Percentiles rank a stretch among this genome's conserved stretches.
These are phyloP conservation scores for Sebastes minor DNA, from an alignment of 2,797 vertebrate genomes.

Conservation along the genomic window DNA sequence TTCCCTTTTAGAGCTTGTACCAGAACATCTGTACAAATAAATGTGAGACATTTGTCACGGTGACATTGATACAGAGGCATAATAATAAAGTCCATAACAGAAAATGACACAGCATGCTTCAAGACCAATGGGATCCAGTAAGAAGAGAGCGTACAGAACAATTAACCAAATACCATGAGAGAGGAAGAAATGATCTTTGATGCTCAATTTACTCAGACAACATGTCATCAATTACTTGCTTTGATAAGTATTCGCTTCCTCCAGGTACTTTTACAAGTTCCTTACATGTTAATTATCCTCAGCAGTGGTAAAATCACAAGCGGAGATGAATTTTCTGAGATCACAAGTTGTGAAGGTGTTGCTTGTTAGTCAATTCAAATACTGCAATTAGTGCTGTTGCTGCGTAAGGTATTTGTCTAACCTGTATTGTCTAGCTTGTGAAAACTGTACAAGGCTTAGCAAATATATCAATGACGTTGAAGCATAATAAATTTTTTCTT, in stretches of 20 bases:
- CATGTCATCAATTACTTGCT: neutral
- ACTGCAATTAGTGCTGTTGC: slow-evolving; percentile 8
- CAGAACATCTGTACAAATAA: slow-evolving; percentile 28
- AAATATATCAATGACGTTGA: neutral
- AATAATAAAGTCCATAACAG: slow-evolving; percentile 22
- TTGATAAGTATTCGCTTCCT: neutral
- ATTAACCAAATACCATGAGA: neutral
- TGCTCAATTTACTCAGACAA: neutral
- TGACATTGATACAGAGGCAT: slow-evolving; percentile 34
- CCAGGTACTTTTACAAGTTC: neutral
- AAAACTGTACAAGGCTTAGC: too few relatives aligned
- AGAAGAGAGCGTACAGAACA: neutral
- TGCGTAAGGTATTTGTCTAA: neutral
- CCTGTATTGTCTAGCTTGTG: neutral
- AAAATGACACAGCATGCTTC: slow-evolving; percentile 1
- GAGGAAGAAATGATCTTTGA: neutral
- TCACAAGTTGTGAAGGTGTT: slow-evolving; percentile 17
- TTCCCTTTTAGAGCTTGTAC: neutral
- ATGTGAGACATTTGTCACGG: slow-evolving; percentile 34
- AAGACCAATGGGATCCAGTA: neutral
- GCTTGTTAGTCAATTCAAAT: slow-evolving; percentile 3
- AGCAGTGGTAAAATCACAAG: neutral
- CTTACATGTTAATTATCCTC: slow-evolving; percentile 15
- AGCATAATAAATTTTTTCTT: neutral
- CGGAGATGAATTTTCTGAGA: neutral